A percentile compares a stretch with the other conserved stretches of the same genome.
Evolutionary conservation across 2,113 vertebrate genomes (phyloP).

Genomic region (Ctenodactylus gundi): DNA sequence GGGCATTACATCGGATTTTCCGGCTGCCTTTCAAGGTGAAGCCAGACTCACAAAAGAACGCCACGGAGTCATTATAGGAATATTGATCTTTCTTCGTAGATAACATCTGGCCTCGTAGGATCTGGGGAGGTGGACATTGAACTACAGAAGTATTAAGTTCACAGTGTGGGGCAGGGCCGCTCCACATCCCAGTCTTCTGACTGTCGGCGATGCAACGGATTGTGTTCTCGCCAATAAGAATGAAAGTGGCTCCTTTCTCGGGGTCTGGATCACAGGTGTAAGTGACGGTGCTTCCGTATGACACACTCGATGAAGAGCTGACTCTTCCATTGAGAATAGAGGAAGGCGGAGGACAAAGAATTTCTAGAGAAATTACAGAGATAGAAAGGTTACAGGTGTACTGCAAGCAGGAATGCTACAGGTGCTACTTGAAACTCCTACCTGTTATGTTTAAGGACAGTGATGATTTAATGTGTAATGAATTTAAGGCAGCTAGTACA

Average conservation of each 20-base stretch:
- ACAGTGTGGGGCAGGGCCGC: constrained; percentile 47
- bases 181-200: constrained; percentile 62
- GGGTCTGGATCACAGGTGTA: constrained; percentile 61
- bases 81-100: constrained; percentile 42
- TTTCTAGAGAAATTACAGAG: constrained; percentile 58
- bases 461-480: neutral
- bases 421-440: neutral
- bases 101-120: constrained; percentile 53
- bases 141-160: constrained; percentile 61
- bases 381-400: neutral
- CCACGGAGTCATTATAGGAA: constrained; percentile 67
- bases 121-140: constrained; percentile 65
- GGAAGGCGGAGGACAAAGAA: constrained; percentile 61
- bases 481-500: neutral
- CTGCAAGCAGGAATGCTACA: neutral
- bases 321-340: constrained; percentile 54
- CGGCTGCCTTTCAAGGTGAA: constrained; percentile 77
- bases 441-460: neutral
- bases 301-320: neutral
- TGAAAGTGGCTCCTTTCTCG: constrained; percentile 62
- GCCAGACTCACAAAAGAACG: constrained; percentile 62
- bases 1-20: constrained; percentile 60
- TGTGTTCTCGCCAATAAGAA: constrained; percentile 53
- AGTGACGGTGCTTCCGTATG: constrained; percentile 55
- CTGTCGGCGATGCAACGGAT: neutral